Evolutionary conservation across 1,140 invertebrate genomes (phyloP), one percentile per base, ranked within the genome.

Genomic region (Ceratosolen solmsi): DNA sequence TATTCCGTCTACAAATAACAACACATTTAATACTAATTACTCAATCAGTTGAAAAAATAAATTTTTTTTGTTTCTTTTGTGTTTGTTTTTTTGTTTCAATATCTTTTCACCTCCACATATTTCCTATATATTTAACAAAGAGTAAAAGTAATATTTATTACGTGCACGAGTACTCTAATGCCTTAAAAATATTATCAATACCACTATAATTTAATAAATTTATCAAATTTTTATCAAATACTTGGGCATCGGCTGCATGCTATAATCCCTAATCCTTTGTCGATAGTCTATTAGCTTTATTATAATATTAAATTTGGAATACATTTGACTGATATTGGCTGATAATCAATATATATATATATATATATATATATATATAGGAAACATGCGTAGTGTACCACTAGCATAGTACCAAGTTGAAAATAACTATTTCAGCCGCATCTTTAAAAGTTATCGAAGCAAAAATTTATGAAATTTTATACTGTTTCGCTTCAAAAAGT

Each of bases 391-490:
- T n/a, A n/a, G n/a, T n/a, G n/a, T n/a, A n/a, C n/a, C n/a, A n/a
- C n/a, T n/a, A n/a, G n/a, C n/a, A n/a, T n/a, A n/a, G n/a, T n/a
- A n/a, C n/a, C 20, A 68, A 68, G 63, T 68, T 68, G 36, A 38
- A 38, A 68, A 68, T 38, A 33, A 68, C 38, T 68, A 38, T 68
- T 68, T 68, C 36, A 38, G n/a, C 63, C 17, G 25, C 5, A n/a
- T 38, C 33, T 68, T 65, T 38, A 68, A 65, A 65, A 68, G 33
- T 68, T 38, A 38, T 68, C 1, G 33, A 68, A 38, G 38, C 38
- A n/a, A 68, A 68, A n/a, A 68, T 68, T 22, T n/a, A 36, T 36
- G 30, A 22, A 68, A 38, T 38, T 68, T 38, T 68, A n/a, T 3
- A 17, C 30, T 17, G 33, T 38, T 68, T 38, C 22, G 3, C 22